Base-by-base conservation (phyloP, 2,888 invertebrate species). In the Seira sanloemensis region DNA sequence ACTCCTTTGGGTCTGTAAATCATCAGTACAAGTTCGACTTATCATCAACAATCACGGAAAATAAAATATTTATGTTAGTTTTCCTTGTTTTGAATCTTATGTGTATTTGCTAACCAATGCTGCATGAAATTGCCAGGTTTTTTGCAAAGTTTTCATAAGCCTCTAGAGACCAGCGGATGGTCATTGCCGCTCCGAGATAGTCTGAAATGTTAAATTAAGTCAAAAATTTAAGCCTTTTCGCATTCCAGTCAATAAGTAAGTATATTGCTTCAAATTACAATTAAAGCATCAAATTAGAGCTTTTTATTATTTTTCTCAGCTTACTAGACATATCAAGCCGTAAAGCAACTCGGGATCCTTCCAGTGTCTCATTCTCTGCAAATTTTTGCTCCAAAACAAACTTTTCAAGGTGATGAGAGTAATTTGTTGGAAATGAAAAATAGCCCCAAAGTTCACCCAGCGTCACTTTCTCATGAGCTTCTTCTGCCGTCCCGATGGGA, bases 241-340 rank as follows among this genome's bases (percentile, higher is more conserved):
- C n/a, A n/a, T n/a, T n/a, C n/a, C n/a, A n/a, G n/a, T n/a, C n/a
- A n/a, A n/a, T n/a, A n/a, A n/a, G n/a, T n/a, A n/a, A n/a, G n/a
- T n/a, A n/a, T n/a, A n/a, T n/a, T n/a, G n/a, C n/a, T n/a, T n/a
- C n/a, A n/a, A n/a, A n/a, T n/a, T n/a, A n/a, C n/a, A n/a, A n/a
- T n/a, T n/a, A n/a, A n/a, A n/a, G n/a, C n/a, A n/a, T n/a, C n/a
- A n/a, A n/a, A n/a, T n/a, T n/a, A n/a, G n/a, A n/a, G n/a, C n/a
- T n/a, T n/a, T n/a, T n/a, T n/a, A n/a, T n/a, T n/a, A n/a, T n/a
- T n/a, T n/a, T n/a, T n/a, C n/a, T n/a, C n/a, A n/a, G 65, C 82
- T 71, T 58, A 82, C 82, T 2, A 18, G 82, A 82, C 77, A 77
- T 82, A 37, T 82, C 82, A 76, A 82, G 67, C 16, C 46, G 27